Conservation (phyloP, 2,113 vertebrate species). For the Larimichthys polyactis region DNA sequence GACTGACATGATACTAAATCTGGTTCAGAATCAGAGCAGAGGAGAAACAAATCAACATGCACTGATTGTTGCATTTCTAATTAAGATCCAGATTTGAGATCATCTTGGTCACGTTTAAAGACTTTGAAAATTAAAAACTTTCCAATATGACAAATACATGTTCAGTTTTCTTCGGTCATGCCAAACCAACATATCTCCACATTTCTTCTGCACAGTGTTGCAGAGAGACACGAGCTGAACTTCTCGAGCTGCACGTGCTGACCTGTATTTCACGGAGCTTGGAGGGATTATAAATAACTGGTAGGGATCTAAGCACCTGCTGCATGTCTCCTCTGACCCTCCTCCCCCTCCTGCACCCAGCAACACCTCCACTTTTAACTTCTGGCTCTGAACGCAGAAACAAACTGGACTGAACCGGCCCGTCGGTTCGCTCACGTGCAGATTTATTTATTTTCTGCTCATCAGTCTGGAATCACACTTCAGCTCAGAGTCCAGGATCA, state of each 20-base stretch:
- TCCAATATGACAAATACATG: neutral
- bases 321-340: constrained; percentile 20
- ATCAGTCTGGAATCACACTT: neutral
- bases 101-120: neutral
- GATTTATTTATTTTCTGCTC: neutral
- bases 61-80: neutral
- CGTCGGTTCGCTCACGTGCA: neutral
- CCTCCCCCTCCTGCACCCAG: constrained; percentile 39
- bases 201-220: neutral
- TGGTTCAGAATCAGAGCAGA: too few relatives aligned
- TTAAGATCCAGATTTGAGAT: neutral
- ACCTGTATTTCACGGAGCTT: constrained; percentile 35
- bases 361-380: constrained; percentile 73
- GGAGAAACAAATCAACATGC: neutral
- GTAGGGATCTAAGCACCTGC: constrained; percentile 66
- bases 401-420: constrained; percentile 24
- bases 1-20: too few relatives aligned
- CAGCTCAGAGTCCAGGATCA: neutral
- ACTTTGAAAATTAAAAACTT: too few relatives aligned
- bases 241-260: constrained; percentile 35
- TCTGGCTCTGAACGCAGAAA: constrained; percentile 40
- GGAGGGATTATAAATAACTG: constrained; percentile 65
- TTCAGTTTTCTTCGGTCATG: neutral
- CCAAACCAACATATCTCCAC: neutral
- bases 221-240: neutral